phyloP scores from a whole-genome alignment of 2,797 vertebrate genomes.

The Sebastes vulpes region DNA sequence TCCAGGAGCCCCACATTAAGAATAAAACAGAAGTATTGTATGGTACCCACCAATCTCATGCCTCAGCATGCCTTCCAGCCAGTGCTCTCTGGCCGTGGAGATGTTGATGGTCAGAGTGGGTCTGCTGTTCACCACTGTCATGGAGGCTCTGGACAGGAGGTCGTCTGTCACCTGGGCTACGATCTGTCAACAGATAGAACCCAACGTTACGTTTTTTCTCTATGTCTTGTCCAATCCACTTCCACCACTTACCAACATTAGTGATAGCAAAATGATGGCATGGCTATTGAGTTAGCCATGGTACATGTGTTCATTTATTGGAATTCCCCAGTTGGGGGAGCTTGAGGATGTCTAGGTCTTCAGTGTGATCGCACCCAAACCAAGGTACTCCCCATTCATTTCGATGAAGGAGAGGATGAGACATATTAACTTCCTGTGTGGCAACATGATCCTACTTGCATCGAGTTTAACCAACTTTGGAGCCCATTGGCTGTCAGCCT shows the following conservation, averaged over 20 bases:
- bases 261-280: not conserved
- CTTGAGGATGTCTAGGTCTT: not conserved
- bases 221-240: not conserved
- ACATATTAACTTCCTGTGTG: not conserved
- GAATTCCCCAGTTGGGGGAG: not conserved
- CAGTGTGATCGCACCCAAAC: not conserved
- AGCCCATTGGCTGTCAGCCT: too few species aligned
- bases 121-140: constrained; percentile 93
- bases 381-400: not conserved
- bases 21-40: not conserved
- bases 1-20: not conserved
- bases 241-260: not conserved
- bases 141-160: constrained; percentile 94
- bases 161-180: constrained; percentile 94
- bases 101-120: constrained; percentile 94
- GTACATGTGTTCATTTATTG: not conserved
- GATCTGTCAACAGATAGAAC: constrained; percentile 78
- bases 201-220: not conserved
- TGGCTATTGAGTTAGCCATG: too few species aligned
- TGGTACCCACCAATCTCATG: constrained; percentile 91
- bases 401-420: not conserved
- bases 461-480: too few species aligned
- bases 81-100: constrained; percentile 91
- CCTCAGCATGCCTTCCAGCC: constrained; percentile 96
- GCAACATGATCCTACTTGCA: not conserved